These are phyloP conservation scores for Ondatra zibethicus DNA, from an alignment of 2,113 vertebrate genomes.

Conservation along the genomic window DNA sequence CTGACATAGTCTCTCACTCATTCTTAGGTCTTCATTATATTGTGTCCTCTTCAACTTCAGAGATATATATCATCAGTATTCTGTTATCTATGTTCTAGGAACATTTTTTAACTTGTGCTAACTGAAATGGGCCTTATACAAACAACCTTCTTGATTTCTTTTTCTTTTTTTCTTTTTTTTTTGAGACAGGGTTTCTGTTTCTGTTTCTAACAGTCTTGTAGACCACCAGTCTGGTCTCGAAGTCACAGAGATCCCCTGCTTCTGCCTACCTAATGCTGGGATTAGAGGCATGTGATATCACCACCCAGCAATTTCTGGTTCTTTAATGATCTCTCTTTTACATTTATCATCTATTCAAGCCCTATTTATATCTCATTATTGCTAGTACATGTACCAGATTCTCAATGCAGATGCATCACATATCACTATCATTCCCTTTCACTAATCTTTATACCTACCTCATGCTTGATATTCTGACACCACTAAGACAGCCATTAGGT, in stretches of 20 bases:
- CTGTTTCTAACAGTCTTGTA: not conserved
- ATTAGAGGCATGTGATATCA: not conserved
- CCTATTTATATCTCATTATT: not conserved
- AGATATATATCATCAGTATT: not conserved
- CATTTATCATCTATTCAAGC: not conserved
- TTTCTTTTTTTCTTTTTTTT: not conserved
- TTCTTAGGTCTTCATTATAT: not conserved
- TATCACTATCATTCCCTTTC: not conserved
- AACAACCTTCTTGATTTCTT: not conserved
- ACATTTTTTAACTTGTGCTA: conserved; percentile 14
- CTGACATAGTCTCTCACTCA: not conserved
- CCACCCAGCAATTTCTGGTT: not conserved
- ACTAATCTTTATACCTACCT: not conserved
- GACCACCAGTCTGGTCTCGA: not conserved
- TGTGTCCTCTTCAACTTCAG: not conserved
- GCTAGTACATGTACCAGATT: not conserved
- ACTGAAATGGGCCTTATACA: not conserved
- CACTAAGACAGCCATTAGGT: not conserved
- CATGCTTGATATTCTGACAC: not conserved
- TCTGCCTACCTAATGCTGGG: not conserved
- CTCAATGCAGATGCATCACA: not conserved
- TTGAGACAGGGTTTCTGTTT: not conserved
- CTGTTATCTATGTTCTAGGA: not conserved
- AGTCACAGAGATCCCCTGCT: not conserved
- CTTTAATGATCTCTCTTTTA: not conserved